Conservation (phyloP, 2,888 invertebrate species). For the Nemotelus nigrinus region DNA sequence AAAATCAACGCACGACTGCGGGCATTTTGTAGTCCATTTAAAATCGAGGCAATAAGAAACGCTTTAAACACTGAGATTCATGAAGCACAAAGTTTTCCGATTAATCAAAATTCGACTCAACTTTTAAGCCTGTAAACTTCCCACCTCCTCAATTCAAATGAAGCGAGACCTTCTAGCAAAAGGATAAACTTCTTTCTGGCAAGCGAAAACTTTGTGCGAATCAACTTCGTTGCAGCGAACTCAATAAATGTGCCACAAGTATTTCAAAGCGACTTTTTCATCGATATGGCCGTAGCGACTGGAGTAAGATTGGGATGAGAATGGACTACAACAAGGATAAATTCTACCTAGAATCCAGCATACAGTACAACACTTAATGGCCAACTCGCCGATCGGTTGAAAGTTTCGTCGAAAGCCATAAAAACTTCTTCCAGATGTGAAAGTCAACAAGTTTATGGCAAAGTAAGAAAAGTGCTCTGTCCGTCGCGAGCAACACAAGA, state of each 20-base stretch:
- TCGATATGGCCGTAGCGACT: not conserved
- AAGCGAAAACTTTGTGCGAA: constrained; percentile 3
- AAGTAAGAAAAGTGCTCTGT: not conserved
- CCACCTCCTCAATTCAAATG: constrained; percentile 34
- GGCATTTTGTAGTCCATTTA: constrained; percentile 36
- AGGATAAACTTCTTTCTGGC: constrained; percentile 22
- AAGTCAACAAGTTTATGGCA: constrained; percentile 40
- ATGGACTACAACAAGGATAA: not conserved
- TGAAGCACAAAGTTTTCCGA: constrained; percentile 23
- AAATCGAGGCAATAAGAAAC: constrained; percentile 32
- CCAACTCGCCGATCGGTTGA: constrained; percentile 16
- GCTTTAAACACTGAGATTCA: not conserved
- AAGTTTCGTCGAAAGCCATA: constrained; percentile 37
- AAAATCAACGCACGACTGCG: not conserved
- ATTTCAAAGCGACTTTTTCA: constrained; percentile 26
- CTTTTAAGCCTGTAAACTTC: constrained; percentile 38
- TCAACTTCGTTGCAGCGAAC: constrained; percentile 29
- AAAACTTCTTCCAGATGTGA: constrained; percentile 33
- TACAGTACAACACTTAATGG: not conserved
- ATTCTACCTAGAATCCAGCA: not conserved
- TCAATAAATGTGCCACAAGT: constrained; percentile 41
- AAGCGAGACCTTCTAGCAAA: constrained; percentile 27
- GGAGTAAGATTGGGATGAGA: not conserved
- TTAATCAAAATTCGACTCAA: constrained; percentile 36
- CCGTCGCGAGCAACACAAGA: not conserved